Evolutionary conservation across 2,888 invertebrate genomes (phyloP), one percentile per base, ranked within the genome.

Genomic region (Eupithecia insigniata): DNA sequence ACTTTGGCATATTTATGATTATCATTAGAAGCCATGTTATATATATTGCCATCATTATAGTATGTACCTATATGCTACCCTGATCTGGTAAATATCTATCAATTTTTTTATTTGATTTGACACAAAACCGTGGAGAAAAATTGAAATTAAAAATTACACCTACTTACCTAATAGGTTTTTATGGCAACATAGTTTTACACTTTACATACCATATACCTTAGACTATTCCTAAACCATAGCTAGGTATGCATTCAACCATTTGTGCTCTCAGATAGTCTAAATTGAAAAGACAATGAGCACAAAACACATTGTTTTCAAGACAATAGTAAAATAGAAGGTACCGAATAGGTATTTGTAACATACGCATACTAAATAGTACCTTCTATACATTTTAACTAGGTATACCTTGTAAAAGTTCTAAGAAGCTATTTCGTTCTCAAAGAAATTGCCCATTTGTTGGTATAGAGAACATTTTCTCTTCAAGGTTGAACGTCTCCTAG

Each of bases 361-460:
- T 69, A 43, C 32, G 46, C 8, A n/a, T n/a, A 46, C 46, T 10
- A n/a, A 46, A 18, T 5, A 32, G 43, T 39, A 26, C 7, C 22
- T 26, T 36, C 46, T 46, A n/a, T 43, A 22, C 46, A 46, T 46
- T 32, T 61, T 51, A n/a, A 12, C 8, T 61, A n/a, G n/a, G n/a
- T n/a, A n/a, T n/a, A n/a, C 32, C 60, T 60, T 58, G 8, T 61
- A n/a, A 30, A 62, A 62, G 46, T 69, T 69, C 69, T 46, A 5
- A 51, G 69, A 69, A 69, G n/a, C 26, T 51, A 69, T 69, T 62
- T 26, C 34, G 28, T 51, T 64, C 51, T 64, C 62, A 36, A 69
- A 64, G 62, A 69, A 26, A 4, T 69, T 51, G 12, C 26, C 46
- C 26, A 51, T 69, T 69, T 36, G 62, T 51, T n/a, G n/a, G 46